These are phyloP conservation scores for Phalacrocorax carbo DNA, from an alignment of 2,113 vertebrate species.

Conservation along the genomic window DNA sequence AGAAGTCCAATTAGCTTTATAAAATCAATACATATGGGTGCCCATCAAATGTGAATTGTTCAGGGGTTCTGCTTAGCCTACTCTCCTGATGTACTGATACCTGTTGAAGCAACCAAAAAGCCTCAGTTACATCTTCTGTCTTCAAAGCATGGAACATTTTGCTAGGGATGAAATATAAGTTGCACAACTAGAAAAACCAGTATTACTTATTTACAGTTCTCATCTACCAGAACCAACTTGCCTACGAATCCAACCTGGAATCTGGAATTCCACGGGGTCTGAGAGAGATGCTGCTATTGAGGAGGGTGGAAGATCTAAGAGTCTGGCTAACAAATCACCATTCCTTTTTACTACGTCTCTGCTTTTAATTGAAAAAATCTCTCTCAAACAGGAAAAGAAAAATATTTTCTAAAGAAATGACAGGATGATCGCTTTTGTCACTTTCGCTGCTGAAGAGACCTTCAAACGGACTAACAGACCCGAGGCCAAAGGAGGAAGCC, in stretches of 20 bases:
- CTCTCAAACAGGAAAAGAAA: not conserved
- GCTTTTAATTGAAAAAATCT: not conserved
- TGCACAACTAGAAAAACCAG: not conserved
- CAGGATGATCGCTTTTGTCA: not conserved
- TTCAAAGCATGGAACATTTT: not conserved
- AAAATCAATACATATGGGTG: not conserved
- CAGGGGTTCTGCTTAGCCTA: not conserved
- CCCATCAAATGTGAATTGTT: not conserved
- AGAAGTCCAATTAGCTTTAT: not conserved
- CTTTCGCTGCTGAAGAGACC: not conserved
- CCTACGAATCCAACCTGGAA: not conserved
- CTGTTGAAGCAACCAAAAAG: not conserved
- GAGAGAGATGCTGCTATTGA: not conserved
- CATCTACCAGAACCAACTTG: not conserved
- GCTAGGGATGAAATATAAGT: not conserved
- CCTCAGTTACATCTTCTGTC: not conserved
- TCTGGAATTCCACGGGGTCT: not conserved
- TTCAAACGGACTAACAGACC: not conserved
- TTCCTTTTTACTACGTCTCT: not conserved
- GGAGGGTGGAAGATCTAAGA: not conserved
- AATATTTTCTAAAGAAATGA: not conserved
- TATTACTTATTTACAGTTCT: not conserved
- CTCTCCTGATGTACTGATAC: not conserved
- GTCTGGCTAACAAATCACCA: not conserved
- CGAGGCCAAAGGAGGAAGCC: not conserved